Evolutionary conservation across 2,113 vertebrate species (phyloP), one percentile per base, ranked within the genome.

Genomic region (Gavia stellata): DNA sequence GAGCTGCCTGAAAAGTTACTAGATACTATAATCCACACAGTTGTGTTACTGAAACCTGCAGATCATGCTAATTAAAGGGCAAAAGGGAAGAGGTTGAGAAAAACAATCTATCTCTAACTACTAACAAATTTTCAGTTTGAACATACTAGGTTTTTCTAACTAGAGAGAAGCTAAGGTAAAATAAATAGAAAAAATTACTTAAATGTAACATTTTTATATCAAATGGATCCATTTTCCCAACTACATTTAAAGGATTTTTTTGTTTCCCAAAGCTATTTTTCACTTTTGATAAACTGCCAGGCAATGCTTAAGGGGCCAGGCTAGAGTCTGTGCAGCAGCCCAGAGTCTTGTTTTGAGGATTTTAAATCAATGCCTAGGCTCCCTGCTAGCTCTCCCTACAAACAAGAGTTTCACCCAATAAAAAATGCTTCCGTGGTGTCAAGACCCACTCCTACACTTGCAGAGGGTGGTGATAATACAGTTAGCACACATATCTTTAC

Each of bases 11-110:
- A 90, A 82, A 94, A 96, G 91, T 96, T 96, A 73, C 71, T 71
- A 83, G 78, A 56, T 94, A 33, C 71, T 71, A 90, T 88, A 95
- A 96, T 91, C 81, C 38, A 4, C 94, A 82, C 97, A 94, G 96
- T 1, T 95, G 84, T 94, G 72, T 68, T 66, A 58, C 67, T 83
- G 81, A 73, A 96, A 83, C 90, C 85, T 83, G 87, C 59, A 85
- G 95, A 90, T 92, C 58, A 81, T 45, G 49, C 65, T 96, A 95
- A 96, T 96, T 95, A 94, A 90, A 94, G 11, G 14, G 26, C 7
- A 55, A 84, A 67, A 82, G 25, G 45, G 47, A 94, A 92, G 38
- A 84, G 40, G 24, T 29, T 68, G 45, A 85, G 18, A 50, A 70
- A 88, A 92, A 65, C 7, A 36, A 7, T 25, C 28, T 40, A 15